Evolutionary conservation across 2,797 vertebrate species (phyloP), one percentile per base, ranked within the genome.

Genomic region (Tiaroga cobitis): DNA sequence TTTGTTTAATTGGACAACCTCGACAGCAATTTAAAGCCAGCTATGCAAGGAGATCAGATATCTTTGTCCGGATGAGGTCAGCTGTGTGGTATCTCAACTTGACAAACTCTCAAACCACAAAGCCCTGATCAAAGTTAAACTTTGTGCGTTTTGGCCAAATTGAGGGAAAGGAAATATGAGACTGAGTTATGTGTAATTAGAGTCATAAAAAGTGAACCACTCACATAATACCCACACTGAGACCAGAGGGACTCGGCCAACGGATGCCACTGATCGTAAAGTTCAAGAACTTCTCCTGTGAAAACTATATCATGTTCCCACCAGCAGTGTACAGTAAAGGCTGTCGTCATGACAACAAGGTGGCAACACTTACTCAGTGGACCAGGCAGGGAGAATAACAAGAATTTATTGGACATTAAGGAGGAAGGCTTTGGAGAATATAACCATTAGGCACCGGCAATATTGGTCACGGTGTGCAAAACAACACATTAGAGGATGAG

Each of bases 321-420:
- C 80, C 69, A 84, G 54, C 67, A 32, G 84, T 86, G 69, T 85
- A 83, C 72, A 75, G 84, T 63, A 49, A 73, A 86, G 81, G 46
- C 75, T 70, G 91, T 92, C 89, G 89, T 86, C 87, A 90, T 91
- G 90, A 88, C 88, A 92, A 92, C 87, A 87, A 68, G 83, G 75
- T 79, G 81, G 68, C 82, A 84, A 85, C 86, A 68, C 81, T 81
- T 87, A 56, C 85, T 77, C 75, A 59, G 77, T 77, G 61, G 83
- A 83, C 74, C 80, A 49, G 72, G 61, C 73, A 78, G 84, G 59
- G 68, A 80, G 78, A 86, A 76, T 86, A 90, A 91, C 77, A 83
- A 87, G 87, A 86, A 89, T 90, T 89, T 87, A 91, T 91, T 80
- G 63, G 63, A 82, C 67, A 73, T 85, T 80, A 86, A 87, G 75